Evolutionary conservation across 2,113 vertebrate genomes (phyloP), one percentile per base, ranked within the genome.

Genomic region (Lepus timidus): DNA sequence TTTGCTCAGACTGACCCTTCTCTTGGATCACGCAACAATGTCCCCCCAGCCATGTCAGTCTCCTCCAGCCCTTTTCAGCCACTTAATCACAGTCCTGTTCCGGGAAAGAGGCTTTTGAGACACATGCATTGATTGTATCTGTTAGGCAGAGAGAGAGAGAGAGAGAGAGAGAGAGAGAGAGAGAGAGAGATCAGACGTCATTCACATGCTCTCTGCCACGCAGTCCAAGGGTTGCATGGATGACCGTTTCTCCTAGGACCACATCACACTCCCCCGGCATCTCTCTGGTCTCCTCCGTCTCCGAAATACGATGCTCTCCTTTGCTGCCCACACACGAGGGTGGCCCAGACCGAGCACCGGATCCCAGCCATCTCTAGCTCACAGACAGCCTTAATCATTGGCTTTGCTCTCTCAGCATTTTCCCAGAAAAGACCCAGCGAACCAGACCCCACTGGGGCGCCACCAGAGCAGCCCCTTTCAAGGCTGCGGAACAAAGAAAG

Each of bases 301-400:
- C 75, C 51, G 58, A 87, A 93, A 95, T 49, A 70, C 3, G 5
- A 27, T 49, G 27, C 96, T 58, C 88, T 70, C 74, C 31, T 55
- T 58, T 74, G 31, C 25, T 94, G 68, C 75, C 80, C 88, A 44
- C 4, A 67, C 29, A 31, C 17, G 12, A 94, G 67, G 62, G 0
- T 61, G 23, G 67, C 52, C 39, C 70, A 33, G 75, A 20, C 36
- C 33, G 70, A 61, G n/a, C 0, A 2, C 33, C 25, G 27, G 17
- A 29, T 44, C 81, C n/a, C 23, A 5, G 17, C 17, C 20, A 79
- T 93, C 44, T 12, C 23, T 78, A 93, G 94, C 84, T 95, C 70
- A 52, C 13, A 51, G 61, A 94, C 94, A 96, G n/a, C 36, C 39
- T 91, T 87, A 51, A 31, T 81, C 75, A 39, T 92, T 62, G 74